Base-by-base conservation (phyloP, 2,797 vertebrate genomes). In the Columba guinea region DNA sequence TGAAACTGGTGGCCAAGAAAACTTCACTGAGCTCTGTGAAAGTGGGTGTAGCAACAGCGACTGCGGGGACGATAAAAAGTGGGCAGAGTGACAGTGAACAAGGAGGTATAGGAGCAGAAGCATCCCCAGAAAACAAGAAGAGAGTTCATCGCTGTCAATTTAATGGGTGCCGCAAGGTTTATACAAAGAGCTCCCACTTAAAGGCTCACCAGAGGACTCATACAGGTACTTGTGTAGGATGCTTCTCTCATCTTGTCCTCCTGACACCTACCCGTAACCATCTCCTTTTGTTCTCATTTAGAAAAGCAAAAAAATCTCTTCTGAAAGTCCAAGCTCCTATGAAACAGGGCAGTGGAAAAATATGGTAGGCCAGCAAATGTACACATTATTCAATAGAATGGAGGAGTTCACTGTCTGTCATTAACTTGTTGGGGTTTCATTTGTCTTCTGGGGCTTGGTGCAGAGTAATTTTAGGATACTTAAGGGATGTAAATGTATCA, bases 191-290 rank as follows among this genome's bases (percentile, higher is more conserved):
- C 97, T 99, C 99, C 96, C 99, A 99, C 97, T 98, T 99, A 97
- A 99, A 99, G 98, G 99, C 99, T 95, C 99, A 99, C 97, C 99
- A 99, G 98, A 99, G 99, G 98, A 99, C 99, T 96, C 99, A 99
- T 96, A 99, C 99, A 98, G 99, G 99, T 99, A 98, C 97, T 98
- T 97, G 64, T 68, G 88, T 97, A 96, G 97, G 97, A 92, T 96
- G 91, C 92, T 96, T 95, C 90, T 91, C 78, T 95, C 90, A 82
- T 87, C 71, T 89, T 91, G 73, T 93, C 70, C 55, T 70, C 65
- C 95, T 13, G 51, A 74, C 75, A 78, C 64, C 51, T 65, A 86
- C 44, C 41, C 0, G 55, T 96, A 92, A 82, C 82, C 95, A 95
- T 93, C 74, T 91, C 74, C 80, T 79, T 86, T 90, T 88, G 60